Evolutionary conservation across 2,113 vertebrate genomes (phyloP).

Genomic region (Acrocephalus arundinaceus): DNA sequence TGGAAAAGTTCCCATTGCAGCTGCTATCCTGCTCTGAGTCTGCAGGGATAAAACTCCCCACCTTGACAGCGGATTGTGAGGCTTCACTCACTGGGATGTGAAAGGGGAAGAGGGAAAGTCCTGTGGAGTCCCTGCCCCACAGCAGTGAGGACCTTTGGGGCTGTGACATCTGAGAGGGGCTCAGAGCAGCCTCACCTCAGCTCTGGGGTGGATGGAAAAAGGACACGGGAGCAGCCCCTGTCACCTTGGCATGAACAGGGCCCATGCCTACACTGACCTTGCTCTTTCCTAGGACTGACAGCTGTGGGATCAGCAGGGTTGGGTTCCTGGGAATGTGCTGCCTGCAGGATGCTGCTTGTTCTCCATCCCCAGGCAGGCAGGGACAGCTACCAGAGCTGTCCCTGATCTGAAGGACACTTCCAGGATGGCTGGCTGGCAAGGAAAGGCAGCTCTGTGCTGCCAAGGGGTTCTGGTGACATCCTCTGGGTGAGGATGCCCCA

Average conservation of each 20-base stretch:
- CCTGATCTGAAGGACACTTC: neutral
- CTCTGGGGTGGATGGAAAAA: neutral
- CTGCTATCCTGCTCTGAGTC: neutral
- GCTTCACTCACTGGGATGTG: neutral
- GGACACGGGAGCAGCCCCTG: neutral
- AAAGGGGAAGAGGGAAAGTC: neutral
- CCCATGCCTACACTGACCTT: accelerated
- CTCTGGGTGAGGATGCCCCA: neutral
- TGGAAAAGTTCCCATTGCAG: conserved; percentile 59
- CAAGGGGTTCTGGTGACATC: accelerated
- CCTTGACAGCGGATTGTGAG: neutral
- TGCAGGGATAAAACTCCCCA: neutral
- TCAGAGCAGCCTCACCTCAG: neutral
- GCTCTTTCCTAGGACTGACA: neutral
- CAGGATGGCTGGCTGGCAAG: neutral
- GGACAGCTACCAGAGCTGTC: neutral
- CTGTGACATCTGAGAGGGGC: accelerated
- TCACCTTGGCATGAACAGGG: neutral
- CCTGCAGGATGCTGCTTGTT: neutral
- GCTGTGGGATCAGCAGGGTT: neutral
- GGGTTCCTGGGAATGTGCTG: neutral
- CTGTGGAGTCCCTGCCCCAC: accelerated
- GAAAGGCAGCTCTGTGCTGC: neutral
- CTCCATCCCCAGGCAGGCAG: neutral
- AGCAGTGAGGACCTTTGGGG: neutral